Evolutionary conservation across 2,888 invertebrate species (phyloP).

Genomic region (Pasiphila rectangulata): DNA sequence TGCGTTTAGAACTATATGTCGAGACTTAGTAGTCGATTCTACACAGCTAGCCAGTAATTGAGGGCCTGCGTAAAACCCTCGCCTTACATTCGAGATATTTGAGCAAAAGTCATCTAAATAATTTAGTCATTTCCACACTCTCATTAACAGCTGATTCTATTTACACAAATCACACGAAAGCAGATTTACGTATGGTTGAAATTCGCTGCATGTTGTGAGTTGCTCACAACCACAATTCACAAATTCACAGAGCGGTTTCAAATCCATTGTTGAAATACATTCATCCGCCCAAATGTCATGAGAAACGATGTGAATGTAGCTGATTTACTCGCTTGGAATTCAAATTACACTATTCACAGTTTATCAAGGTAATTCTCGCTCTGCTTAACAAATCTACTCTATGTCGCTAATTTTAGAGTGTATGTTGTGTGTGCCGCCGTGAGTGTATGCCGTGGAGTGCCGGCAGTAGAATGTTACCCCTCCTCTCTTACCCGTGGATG

Average conservation of each 20-base stretch:
- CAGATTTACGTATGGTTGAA: conserved; percentile 11
- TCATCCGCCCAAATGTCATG: conserved; percentile 25
- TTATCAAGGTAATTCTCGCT: conserved; percentile 4
- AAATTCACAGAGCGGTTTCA: conserved; percentile 5
- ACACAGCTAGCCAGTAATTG: no score
- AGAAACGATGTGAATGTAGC: conserved; percentile 19
- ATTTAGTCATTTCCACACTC: no score
- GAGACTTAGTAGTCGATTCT: no score
- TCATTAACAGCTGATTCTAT: no score
- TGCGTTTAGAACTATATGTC: no score
- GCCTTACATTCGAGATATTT: no score
- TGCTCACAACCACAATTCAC: conserved; percentile 4
- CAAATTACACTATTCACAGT: conserved; percentile 5
- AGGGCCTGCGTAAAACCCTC: no score
- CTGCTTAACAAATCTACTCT: not conserved
- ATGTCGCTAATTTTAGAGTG: conserved; percentile 4
- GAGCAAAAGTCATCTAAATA: no score
- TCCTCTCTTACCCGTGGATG: no score
- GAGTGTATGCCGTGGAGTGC: not conserved
- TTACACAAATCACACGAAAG: conserved; percentile 6
- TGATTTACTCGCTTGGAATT: conserved; percentile 16
- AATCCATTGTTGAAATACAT: conserved; percentile 26
- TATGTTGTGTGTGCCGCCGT: conserved; percentile 1
- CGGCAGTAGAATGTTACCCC: no score
- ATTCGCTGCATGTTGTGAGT: conserved; percentile 13